Percentiles rank a stretch among this genome's conserved stretches.
phyloP scores from a whole-genome alignment of 2,797 vertebrate species.

The Hemibagrus guttatus region DNA sequence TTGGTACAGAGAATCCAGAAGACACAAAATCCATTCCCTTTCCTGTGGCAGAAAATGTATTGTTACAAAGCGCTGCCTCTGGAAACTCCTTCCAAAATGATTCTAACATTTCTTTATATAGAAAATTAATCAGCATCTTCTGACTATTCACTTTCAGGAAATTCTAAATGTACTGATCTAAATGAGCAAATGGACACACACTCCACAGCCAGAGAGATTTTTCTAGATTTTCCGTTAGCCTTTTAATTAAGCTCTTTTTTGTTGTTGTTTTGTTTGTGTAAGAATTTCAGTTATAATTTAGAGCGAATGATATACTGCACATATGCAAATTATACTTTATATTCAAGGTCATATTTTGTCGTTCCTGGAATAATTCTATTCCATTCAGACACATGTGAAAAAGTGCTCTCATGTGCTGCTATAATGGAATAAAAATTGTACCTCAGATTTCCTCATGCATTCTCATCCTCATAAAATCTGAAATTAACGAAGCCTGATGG shows the following conservation, averaged over 20 bases:
- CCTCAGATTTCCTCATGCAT: slow-evolving; percentile 1
- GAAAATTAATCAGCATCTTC: not conserved
- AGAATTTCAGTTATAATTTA: not conserved
- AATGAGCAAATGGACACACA: not conserved
- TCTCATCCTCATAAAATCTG: slow-evolving; percentile 24
- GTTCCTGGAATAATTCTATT: not conserved
- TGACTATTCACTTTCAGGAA: not conserved
- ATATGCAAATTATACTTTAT: slow-evolving; percentile 10
- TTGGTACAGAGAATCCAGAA: not conserved
- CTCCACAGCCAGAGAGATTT: not conserved
- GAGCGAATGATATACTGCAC: not conserved
- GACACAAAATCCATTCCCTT: not conserved
- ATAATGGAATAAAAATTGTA: not conserved
- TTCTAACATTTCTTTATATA: not conserved
- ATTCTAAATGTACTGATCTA: not conserved
- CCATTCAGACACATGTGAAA: not conserved
- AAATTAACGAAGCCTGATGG: slow-evolving; percentile 45
- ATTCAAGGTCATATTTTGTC: slow-evolving; percentile 27
- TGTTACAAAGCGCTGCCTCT: not conserved
- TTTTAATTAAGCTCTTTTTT: not conserved
- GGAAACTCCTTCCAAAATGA: not conserved
- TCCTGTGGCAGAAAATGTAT: not conserved
- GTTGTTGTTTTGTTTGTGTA: not conserved
- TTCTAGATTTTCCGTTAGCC: not conserved
- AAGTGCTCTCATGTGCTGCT: not conserved